Conservation (phyloP, 1,140 invertebrate genomes). For the Aethina tumida region DNA sequence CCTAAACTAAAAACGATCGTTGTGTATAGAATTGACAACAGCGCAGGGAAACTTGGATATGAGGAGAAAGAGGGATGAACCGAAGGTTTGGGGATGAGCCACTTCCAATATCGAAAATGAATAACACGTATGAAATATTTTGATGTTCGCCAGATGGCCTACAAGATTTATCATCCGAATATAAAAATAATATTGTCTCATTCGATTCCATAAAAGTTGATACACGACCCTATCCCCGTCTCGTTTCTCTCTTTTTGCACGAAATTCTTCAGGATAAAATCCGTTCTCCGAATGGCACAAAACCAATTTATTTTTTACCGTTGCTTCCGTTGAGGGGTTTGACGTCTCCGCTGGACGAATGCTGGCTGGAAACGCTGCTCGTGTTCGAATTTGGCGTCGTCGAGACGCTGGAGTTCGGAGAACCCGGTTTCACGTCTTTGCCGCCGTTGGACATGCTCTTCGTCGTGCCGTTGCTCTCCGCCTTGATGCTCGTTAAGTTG, state of each 20-base stretch:
- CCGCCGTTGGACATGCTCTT: slow-evolving; percentile 19
- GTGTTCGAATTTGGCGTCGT: slow-evolving; percentile 39
- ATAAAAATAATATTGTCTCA: slow-evolving; percentile 30
- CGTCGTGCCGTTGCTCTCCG: slow-evolving; percentile 24
- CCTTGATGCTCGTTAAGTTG: slow-evolving; percentile 28
- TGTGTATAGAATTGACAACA: slow-evolving; percentile 1
- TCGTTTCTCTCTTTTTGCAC: background rate
- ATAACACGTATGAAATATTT: too few species aligned
- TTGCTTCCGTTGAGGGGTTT: slow-evolving; percentile 37
- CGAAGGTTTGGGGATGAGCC: too few species aligned
- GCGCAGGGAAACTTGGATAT: background rate
- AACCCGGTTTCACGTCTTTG: slow-evolving; percentile 38
- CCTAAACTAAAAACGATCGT: too few species aligned
- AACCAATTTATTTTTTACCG: slow-evolving; percentile 16
- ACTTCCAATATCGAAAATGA: too few species aligned
- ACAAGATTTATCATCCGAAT: slow-evolving; percentile 23
- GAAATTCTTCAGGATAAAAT: background rate
- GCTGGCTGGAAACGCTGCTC: slow-evolving; percentile 34
- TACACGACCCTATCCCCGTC: background rate
- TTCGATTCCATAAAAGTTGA: slow-evolving; percentile 18
- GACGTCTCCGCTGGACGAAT: slow-evolving; percentile 36
- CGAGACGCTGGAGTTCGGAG: slow-evolving; percentile 35
- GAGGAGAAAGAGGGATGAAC: too few species aligned
- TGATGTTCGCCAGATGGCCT: slow-evolving; percentile 13
- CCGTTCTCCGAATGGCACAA: background rate